Conservation (phyloP, 2,888 invertebrate genomes). For the Hetaerina titia region DNA sequence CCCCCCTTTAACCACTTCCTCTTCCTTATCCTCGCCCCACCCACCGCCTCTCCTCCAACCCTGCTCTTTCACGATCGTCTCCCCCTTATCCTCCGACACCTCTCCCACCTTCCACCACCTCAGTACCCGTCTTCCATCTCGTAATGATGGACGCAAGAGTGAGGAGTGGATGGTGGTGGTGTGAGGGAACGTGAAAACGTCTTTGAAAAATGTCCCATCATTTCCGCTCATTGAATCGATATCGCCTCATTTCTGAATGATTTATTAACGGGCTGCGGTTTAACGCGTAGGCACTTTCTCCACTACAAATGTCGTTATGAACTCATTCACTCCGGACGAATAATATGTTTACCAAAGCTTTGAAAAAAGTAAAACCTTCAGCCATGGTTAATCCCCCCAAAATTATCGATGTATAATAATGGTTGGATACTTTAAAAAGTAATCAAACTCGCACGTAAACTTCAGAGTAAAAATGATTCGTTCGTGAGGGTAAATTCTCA, state of each 20-base stretch:
- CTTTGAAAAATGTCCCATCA: neutral
- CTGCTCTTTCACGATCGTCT: neutral
- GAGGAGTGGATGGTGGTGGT: neutral
- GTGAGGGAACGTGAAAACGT: neutral
- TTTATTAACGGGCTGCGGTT: neutral
- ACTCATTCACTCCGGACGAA: neutral
- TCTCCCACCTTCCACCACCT: neutral
- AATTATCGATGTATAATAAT: too few relatives aligned
- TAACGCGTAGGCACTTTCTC: neutral
- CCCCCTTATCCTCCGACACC: neutral
- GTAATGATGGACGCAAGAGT: neutral
- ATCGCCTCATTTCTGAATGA: neutral
- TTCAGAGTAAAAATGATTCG: too few relatives aligned
- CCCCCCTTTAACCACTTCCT: neutral
- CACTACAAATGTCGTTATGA: neutral
- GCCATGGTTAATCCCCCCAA: too few relatives aligned
- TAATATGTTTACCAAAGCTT: too few relatives aligned
- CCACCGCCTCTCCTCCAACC: neutral
- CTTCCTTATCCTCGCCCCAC: neutral
- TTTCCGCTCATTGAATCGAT: conserved; percentile 8
- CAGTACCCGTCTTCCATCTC: neutral
- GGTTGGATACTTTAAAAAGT: too few relatives aligned
- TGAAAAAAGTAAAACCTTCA: too few relatives aligned
- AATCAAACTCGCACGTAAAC: too few relatives aligned
- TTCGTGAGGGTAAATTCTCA: too few relatives aligned